A percentile compares a stretch with the other conserved stretches of the same genome.
Conservation (phyloP, 1,140 invertebrate genomes). For the Cardiocondyla obscurior region DNA sequence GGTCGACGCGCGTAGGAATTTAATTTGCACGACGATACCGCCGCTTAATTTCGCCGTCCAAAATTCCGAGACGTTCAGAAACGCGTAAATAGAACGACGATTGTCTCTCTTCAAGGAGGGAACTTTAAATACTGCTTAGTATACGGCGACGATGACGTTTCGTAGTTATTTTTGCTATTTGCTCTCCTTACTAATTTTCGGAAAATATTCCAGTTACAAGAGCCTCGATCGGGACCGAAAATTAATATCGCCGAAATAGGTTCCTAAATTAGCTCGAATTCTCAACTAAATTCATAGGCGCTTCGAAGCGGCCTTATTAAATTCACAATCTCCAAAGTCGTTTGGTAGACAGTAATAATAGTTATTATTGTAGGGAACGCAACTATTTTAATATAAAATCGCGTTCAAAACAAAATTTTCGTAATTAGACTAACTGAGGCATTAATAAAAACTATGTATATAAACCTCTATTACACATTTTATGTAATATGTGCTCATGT, state of each 20-base stretch:
- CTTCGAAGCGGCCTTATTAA: background rate
- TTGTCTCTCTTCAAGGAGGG: background rate
- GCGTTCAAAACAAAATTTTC: background rate
- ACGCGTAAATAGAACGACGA: conserved; percentile 37
- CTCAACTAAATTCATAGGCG: background rate
- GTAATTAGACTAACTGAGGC: background rate
- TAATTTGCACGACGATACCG: conserved; percentile 36
- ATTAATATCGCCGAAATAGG: background rate
- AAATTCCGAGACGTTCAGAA: conserved; percentile 46
- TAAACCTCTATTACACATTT: too few relatives aligned
- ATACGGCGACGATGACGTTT: background rate
- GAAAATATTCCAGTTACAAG: conserved; percentile 24
- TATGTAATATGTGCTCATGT: too few relatives aligned
- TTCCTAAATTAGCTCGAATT: background rate
- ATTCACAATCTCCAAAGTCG: background rate
- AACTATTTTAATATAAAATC: background rate
- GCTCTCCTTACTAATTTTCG: background rate
- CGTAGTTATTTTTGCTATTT: conserved; percentile 41
- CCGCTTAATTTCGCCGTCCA: conserved; percentile 35
- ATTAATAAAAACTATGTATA: background rate
- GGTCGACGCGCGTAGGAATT: conserved; percentile 23
- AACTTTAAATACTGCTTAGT: conserved; percentile 31
- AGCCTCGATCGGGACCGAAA: background rate
- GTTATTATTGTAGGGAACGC: background rate
- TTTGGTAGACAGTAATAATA: background rate